Base-by-base conservation (phyloP, 2,888 invertebrate genomes). In the Drosophila peninsularis region DNA sequence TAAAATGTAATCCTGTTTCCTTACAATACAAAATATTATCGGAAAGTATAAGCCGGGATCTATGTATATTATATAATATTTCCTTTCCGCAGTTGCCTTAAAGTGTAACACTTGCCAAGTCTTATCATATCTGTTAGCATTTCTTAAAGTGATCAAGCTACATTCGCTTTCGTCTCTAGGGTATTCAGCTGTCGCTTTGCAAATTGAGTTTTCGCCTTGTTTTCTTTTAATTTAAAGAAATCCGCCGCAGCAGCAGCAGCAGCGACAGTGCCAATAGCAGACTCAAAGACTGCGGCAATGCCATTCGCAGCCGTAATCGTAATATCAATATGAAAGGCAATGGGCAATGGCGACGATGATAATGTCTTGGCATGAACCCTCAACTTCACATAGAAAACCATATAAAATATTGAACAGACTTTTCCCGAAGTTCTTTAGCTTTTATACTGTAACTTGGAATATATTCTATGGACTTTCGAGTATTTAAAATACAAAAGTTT, bases 291-390 rank as follows among this genome's bases (percentile, higher is more conserved):
- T 24, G 19, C 42, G 41, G 19, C 37, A 49, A 44, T 66, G 37
- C 56, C 67, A 36, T 44, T 34, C 68, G 11, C 44, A 41, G 41
- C 58, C 13, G 41, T 42, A 58, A 58, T 68, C 52, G 68, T 58
- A 68, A 68, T 68, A 53, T 67, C 57, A 52, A 67, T 67, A 53
- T 57, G 68, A 36, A 41, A 67, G 50, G 17, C 45, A 47, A 10
- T 30, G 45, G 5, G 27, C 45, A 45, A 30, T 45, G 45, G n/a
- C 5, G 1, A 11, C 27, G n/a, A 3, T 45, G 45, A 27, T 11
- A 11, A 17, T 47, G 45, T 11, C 17, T 2, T 17, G n/a, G 27
- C n/a, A n/a, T 9, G 24, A 24, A 24, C 27, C 7, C 7, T 5
- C 7, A 30, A 1, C 27, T 30, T 30, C 27, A 1, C 6, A 30